Conservation (phyloP, 2,888 invertebrate genomes). For the Myopa tessellatipennis region DNA sequence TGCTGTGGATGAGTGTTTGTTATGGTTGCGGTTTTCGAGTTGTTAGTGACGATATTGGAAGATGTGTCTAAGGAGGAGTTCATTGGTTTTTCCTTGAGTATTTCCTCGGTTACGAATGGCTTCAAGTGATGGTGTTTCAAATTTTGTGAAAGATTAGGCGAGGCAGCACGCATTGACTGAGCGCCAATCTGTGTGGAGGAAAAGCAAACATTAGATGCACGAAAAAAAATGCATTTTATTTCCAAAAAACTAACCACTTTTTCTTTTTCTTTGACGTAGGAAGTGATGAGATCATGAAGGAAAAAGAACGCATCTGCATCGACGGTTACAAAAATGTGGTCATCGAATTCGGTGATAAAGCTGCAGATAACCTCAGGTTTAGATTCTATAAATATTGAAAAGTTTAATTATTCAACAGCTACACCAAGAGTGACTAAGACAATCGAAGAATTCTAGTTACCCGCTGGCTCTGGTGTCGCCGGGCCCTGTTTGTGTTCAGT, state of each 20-base stretch:
- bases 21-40: slow-evolving; percentile 16
- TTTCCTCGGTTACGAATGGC: slow-evolving; percentile 60
- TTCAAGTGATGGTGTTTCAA: slow-evolving; percentile 59
- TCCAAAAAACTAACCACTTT: slow-evolving; percentile 73
- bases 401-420: background rate
- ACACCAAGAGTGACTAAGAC: background rate
- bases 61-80: slow-evolving; percentile 4
- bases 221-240: slow-evolving; percentile 3
- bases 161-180: slow-evolving; percentile 65
- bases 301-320: slow-evolving; percentile 99
- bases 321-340: slow-evolving; percentile 97
- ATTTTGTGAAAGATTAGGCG: slow-evolving; percentile 66
- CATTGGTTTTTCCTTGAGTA: slow-evolving; percentile 57
- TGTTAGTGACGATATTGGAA: background rate
- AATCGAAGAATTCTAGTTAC: slow-evolving; percentile 57
- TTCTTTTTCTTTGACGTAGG: slow-evolving; percentile 94
- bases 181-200: slow-evolving; percentile 58
- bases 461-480: slow-evolving; percentile 76
- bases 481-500: slow-evolving; percentile 90
- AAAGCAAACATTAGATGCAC: background rate
- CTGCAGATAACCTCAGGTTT: slow-evolving; percentile 95
- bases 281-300: slow-evolving; percentile 94
- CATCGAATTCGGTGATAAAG: slow-evolving; percentile 98
- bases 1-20: slow-evolving; percentile 35
- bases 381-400: slow-evolving; percentile 70